Evolutionary conservation across 2,113 vertebrate species (phyloP).

Genomic region (Drymodes brunneopygia): DNA sequence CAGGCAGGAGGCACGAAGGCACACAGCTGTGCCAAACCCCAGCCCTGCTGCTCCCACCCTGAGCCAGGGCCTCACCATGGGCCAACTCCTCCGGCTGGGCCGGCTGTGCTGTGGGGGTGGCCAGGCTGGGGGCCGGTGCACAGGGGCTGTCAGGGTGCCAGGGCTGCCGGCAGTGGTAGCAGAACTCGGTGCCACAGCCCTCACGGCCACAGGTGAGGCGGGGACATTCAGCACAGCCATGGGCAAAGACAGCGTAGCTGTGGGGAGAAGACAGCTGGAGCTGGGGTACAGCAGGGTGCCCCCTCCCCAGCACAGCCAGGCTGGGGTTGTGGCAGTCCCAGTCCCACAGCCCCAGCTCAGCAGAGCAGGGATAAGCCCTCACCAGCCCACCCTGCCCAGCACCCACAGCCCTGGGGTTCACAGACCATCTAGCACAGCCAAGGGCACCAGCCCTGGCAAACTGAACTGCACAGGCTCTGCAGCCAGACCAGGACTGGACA

Average conservation of each 20-base stretch:
- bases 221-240: slow-evolving; percentile 82
- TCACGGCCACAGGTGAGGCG: slow-evolving; percentile 81
- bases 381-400: neutral
- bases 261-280: neutral
- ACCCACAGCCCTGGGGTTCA: neutral
- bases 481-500: rapidly evolving
- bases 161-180: slow-evolving; percentile 86
- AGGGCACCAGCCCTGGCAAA: neutral
- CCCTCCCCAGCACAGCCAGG: rapidly evolving
- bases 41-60: neutral
- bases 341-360: neutral
- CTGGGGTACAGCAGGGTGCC: neutral
- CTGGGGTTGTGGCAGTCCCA: rapidly evolving
- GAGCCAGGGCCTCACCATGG: slow-evolving; percentile 58
- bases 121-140: slow-evolving; percentile 63
- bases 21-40: neutral
- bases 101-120: slow-evolving; percentile 67
- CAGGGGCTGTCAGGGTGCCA: slow-evolving; percentile 86
- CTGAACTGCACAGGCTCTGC: neutral
- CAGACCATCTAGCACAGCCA: rapidly evolving
- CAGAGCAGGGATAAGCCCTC: neutral
- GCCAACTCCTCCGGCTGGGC: slow-evolving; percentile 75
- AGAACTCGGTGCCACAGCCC: slow-evolving; percentile 84
- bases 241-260: slow-evolving; percentile 85
- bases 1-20: neutral